Percentiles rank a stretch among this genome's conserved stretches.
Conservation (phyloP, 2,797 vertebrate genomes). For the Crax fasciolata region DNA sequence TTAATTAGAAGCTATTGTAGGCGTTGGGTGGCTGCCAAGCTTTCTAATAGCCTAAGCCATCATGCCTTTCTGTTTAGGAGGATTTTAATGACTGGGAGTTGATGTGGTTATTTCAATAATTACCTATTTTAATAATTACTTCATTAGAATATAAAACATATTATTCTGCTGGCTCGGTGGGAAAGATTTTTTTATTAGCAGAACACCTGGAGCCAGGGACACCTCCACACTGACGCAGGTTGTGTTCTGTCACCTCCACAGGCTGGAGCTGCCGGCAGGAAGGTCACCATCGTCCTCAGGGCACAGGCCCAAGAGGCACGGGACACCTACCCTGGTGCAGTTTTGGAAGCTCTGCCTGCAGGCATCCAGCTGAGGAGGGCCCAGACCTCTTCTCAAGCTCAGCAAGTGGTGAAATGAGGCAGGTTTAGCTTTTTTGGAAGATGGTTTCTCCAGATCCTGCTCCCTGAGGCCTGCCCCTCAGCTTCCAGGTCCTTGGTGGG, state of each 20-base stretch:
- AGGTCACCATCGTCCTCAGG: fast-evolving
- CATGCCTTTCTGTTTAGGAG: conserved; percentile 85
- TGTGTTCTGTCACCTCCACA: neutral
- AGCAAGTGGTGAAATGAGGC: neutral
- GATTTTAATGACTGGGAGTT: conserved; percentile 88
- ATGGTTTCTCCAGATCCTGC: neutral
- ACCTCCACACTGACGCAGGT: fast-evolving
- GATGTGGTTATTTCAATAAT: conserved; percentile 88
- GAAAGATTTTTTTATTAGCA: conserved; percentile 48
- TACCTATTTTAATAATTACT: conserved; percentile 90
- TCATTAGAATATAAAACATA: conserved; percentile 85
- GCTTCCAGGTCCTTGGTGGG: neutral
- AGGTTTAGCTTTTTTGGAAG: neutral
- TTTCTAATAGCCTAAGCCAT: conserved; percentile 87
- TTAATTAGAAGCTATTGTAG: conserved; percentile 90
- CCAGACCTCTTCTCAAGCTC: neutral
- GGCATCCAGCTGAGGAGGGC: neutral
- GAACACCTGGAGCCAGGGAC: conserved; percentile 37
- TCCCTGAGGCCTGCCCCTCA: neutral
- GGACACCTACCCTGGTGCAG: fast-evolving
- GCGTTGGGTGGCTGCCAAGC: conserved; percentile 87
- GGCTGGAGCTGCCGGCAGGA: neutral
- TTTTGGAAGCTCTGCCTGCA: neutral
- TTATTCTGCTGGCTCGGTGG: conserved; percentile 72
- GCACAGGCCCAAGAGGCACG: neutral